phyloP scores from a whole-genome alignment of 2,888 invertebrate genomes.

The Mesoligia furuncula region DNA sequence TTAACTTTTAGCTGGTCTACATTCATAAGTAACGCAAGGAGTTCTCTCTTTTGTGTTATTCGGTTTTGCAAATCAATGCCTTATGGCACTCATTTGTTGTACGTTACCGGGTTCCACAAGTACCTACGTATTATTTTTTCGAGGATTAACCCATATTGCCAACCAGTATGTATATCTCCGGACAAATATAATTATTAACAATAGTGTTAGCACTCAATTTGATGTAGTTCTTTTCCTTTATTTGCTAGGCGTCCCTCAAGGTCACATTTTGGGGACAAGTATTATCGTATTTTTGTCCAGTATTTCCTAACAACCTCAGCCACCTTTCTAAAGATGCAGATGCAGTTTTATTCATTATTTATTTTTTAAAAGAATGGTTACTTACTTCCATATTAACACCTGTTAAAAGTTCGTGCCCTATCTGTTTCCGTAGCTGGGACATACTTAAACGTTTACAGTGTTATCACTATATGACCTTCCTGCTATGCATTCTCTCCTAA shows the following conservation, averaged over 20 bases:
- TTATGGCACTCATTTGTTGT: not conserved
- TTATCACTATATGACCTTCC: slow-evolving; percentile 46
- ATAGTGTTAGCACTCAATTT: not conserved
- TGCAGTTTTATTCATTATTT: not conserved
- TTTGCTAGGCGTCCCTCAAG: slow-evolving; percentile 3
- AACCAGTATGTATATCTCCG: not conserved
- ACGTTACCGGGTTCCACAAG: not conserved
- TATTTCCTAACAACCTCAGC: not conserved
- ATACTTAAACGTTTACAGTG: slow-evolving; percentile 20
- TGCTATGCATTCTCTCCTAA: slow-evolving; percentile 16
- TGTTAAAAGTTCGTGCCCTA: slow-evolving; percentile 44
- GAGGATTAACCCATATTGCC: not conserved
- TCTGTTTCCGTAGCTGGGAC: slow-evolving; percentile 41
- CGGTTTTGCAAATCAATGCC: slow-evolving; percentile 5
- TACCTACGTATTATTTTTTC: not conserved
- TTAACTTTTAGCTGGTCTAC: not conserved
- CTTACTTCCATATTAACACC: slow-evolving; percentile 36
- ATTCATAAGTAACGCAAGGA: slow-evolving; percentile 15
- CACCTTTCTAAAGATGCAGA: not conserved
- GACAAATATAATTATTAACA: not conserved
- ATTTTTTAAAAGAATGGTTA: not conserved
- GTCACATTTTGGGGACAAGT: slow-evolving; percentile 7
- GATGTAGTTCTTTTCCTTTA: not conserved
- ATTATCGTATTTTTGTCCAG: not conserved
- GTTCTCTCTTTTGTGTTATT: slow-evolving; percentile 7